phyloP scores from a whole-genome alignment of 1,140 invertebrate genomes.

The Goniozus legneri region DNA sequence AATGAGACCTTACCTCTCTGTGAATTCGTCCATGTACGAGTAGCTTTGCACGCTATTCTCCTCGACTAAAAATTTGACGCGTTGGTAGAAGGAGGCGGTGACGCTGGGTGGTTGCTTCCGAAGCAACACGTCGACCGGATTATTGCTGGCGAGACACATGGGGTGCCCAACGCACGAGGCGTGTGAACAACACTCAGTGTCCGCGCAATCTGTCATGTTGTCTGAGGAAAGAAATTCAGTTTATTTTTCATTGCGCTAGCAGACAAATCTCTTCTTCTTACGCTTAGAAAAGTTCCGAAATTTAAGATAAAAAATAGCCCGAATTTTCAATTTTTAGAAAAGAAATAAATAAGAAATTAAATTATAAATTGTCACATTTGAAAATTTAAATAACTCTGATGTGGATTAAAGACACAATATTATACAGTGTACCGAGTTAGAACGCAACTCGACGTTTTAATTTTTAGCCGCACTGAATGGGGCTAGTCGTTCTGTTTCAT shows the following conservation, averaged over 20 bases:
- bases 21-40: conserved; percentile 94
- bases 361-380: no score
- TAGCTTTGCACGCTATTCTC: conserved; percentile 98
- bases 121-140: conserved; percentile 91
- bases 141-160: conserved; percentile 91
- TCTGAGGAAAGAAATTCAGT: conserved; percentile 77
- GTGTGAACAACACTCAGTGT: conserved; percentile 91
- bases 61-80: conserved; percentile 97
- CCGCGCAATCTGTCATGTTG: conserved; percentile 95
- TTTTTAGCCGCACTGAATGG: neutral
- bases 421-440: no score
- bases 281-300: no score
- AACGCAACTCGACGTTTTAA: no score
- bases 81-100: conserved; percentile 95
- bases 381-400: no score
- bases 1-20: conserved; percentile 82
- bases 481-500: conserved; percentile 23
- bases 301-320: no score
- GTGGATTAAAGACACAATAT: no score
- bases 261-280: no score
- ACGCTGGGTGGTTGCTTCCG: conserved; percentile 93
- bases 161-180: conserved; percentile 81
- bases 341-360: no score
- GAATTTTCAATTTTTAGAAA: no score
- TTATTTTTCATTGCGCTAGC: no score